These are phyloP conservation scores for Machimus atricapillus DNA, from an alignment of 2,888 invertebrate genomes.

Conservation along the genomic window DNA sequence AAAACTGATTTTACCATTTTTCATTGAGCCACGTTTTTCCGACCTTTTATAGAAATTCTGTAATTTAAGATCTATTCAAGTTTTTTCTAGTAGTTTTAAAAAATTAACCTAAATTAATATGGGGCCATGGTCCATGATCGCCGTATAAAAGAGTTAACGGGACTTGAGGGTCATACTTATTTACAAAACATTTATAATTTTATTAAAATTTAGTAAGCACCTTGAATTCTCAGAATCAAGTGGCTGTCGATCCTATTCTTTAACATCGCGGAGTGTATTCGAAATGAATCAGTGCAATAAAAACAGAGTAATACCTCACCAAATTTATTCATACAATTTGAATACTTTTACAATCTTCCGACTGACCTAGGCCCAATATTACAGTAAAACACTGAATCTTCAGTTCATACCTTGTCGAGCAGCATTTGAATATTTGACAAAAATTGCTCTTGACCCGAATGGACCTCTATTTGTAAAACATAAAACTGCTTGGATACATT, in stretches of 20 bases:
- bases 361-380: neutral
- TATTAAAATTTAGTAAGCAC: neutral
- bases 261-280: neutral
- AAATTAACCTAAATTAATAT: neutral
- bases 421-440: neutral
- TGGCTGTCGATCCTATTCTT: neutral
- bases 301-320: neutral
- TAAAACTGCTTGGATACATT: neutral
- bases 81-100: neutral
- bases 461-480: neutral
- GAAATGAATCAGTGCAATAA: neutral
- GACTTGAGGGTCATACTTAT: neutral
- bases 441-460: conserved; percentile 1
- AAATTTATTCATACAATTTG: neutral
- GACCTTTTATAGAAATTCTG: neutral
- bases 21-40: neutral
- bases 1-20: too few species aligned
- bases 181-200: neutral
- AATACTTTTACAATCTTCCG: neutral
- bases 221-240: neutral
- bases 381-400: neutral
- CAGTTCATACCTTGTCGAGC: neutral
- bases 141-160: neutral
- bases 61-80: neutral
- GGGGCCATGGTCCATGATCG: neutral